These are phyloP conservation scores for Leiothrix lutea DNA, from an alignment of 2,113 vertebrate species.

Conservation along the genomic window DNA sequence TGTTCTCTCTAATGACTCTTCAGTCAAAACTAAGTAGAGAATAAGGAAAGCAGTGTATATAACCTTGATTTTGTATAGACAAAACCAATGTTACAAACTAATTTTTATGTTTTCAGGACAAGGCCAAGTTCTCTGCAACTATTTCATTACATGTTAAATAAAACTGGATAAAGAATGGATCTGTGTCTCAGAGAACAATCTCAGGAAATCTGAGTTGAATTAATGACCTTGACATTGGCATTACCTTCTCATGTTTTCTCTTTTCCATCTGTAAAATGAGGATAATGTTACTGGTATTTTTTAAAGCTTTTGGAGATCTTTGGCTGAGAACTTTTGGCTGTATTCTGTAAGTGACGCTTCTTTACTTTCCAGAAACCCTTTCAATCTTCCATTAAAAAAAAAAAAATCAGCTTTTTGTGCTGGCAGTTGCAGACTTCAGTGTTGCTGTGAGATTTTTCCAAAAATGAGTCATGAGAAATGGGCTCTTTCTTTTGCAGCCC, in stretches of 20 bases:
- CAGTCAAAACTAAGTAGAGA: not conserved
- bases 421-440: not conserved
- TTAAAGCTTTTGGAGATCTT: not conserved
- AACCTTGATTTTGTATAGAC: not conserved
- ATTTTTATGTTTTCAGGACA: not conserved
- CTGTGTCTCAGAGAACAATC: not conserved
- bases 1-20: not conserved
- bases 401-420: not conserved
- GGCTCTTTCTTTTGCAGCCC: not conserved
- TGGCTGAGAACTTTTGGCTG: not conserved
- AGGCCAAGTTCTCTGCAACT: not conserved
- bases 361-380: not conserved
- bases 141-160: not conserved
- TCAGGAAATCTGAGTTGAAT: not conserved
- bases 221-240: not conserved
- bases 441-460: not conserved
- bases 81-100: not conserved
- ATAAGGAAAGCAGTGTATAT: not conserved
- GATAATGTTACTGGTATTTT: not conserved
- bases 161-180: constrained; percentile 5
- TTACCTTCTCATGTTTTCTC: not conserved
- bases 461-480: not conserved
- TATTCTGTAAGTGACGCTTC: not conserved
- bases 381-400: not conserved
- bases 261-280: not conserved